Base-by-base conservation (phyloP, 2,888 invertebrate genomes). In the Napeogenes inachia region DNA sequence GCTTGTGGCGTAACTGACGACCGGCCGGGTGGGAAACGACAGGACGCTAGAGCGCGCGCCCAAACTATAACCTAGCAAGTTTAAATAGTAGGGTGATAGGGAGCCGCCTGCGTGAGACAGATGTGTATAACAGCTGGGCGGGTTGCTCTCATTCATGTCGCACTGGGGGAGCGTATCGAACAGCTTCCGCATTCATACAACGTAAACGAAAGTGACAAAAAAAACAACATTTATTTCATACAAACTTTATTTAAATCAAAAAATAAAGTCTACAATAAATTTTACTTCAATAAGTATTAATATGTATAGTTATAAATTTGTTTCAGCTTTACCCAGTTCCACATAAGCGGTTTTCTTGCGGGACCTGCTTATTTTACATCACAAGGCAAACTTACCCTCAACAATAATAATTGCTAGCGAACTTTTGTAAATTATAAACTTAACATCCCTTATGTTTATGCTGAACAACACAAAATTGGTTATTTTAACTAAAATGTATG, bases 231-330 rank as follows among this genome's bases (percentile, higher is more conserved):
- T 57, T 78, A 80, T 89, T 89, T 89, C 78, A 82, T 89, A 90
- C 88, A 90, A 90, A 90, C 87, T 90, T 90, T 90, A 90, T 88
- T 90, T 87, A 89, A 89, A 87, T 90, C 89, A 85, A 90, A 90
- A 90, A 90, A 90, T 90, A 90, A 90, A 89, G 84, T 88, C 87
- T 89, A 89, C 89, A 89, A 83, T 87, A 87, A 81, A 82, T 79
- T 85, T 81, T 78, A 75, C 72, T 84, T 84, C 79, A 80, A 79
- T 82, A 69, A 64, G 63, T 70, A 80, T 84, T 80, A 82, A 77
- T 82, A 81, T 81, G 78, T 88, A 87, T 87, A 87, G 79, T 83
- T 78, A 81, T 82, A 74, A 83, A 82, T 81, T 84, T 85, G 80
- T 83, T 85, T 82, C 82, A 84, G 81, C 82, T 79, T 84, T 79